A percentile compares a stretch with the other conserved stretches of the same genome.
phyloP scores from a whole-genome alignment of 2,797 vertebrate genomes.

The Pachyuromys duprasi region DNA sequence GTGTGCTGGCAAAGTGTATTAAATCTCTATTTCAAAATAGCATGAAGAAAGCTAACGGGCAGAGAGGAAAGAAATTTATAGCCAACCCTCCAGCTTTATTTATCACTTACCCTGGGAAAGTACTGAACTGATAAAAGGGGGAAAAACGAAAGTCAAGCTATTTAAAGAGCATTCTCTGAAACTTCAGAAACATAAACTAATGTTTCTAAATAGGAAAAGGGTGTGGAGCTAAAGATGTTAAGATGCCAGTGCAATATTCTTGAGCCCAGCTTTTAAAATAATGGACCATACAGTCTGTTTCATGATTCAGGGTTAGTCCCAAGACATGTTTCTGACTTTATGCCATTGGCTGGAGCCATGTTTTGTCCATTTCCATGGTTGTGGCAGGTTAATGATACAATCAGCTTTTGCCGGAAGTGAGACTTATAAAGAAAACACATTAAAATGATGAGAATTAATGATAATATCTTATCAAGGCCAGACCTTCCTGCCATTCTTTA shows the following conservation, averaged over 20 bases:
- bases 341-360: not conserved
- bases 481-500: conserved; percentile 2
- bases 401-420: not conserved
- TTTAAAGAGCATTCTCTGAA: conserved; percentile 79
- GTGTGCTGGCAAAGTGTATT: not conserved
- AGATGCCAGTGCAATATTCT: not conserved
- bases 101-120: conserved; percentile 84
- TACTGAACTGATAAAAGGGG: conserved; percentile 77
- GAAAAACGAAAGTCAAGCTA: conserved; percentile 66
- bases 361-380: not conserved
- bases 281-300: not conserved
- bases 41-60: not conserved
- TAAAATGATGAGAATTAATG: conserved; percentile 36
- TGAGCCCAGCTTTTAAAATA: conserved; percentile 57
- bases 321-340: conserved; percentile 36
- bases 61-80: conserved; percentile 34
- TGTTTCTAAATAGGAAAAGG: conserved; percentile 74
- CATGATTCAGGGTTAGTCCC: conserved; percentile 31
- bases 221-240: conserved; percentile 18
- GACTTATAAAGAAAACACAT: not conserved
- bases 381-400: not conserved
- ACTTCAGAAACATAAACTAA: conserved; percentile 75
- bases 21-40: not conserved
- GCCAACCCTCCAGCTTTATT: conserved; percentile 73
- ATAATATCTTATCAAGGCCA: not conserved